phyloP scores from a whole-genome alignment of 2,113 vertebrate genomes.

The Lagopus muta region DNA sequence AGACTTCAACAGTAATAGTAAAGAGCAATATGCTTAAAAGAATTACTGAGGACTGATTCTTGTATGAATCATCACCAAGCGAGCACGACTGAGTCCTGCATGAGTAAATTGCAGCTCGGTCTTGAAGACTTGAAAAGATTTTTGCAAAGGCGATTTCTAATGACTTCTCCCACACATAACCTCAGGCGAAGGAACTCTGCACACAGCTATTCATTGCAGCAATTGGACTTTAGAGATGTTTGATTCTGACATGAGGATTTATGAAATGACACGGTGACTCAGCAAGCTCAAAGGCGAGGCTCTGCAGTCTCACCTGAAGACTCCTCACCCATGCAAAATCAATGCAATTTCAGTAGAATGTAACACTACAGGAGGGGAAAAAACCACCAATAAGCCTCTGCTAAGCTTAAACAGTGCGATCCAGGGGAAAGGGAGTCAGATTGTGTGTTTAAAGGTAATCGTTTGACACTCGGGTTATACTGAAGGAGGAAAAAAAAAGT shows the following conservation, averaged over 20 bases:
- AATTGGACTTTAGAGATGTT: background rate
- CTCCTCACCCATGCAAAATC: background rate
- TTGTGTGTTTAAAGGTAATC: rapidly evolving
- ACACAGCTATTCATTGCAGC: background rate
- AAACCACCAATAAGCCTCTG: background rate
- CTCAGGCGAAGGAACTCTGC: background rate
- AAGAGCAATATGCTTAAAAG: background rate
- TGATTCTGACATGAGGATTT: background rate
- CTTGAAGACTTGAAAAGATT: background rate
- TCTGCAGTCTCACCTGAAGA: background rate
- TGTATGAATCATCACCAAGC: background rate
- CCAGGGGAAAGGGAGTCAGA: background rate
- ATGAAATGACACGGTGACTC: background rate
- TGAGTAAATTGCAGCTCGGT: background rate
- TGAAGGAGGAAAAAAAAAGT: background rate
- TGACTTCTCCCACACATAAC: background rate
- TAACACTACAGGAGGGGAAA: background rate
- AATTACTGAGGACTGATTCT: background rate
- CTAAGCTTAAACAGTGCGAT: background rate
- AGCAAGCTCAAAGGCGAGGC: background rate
- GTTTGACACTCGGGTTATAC: background rate
- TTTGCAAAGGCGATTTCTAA: background rate
- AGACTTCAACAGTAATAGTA: background rate
- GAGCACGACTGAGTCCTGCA: background rate
- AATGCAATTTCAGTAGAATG: background rate